These are phyloP conservation scores for Pteruthius melanotis DNA, from an alignment of 2,113 vertebrate genomes.

Conservation along the genomic window DNA sequence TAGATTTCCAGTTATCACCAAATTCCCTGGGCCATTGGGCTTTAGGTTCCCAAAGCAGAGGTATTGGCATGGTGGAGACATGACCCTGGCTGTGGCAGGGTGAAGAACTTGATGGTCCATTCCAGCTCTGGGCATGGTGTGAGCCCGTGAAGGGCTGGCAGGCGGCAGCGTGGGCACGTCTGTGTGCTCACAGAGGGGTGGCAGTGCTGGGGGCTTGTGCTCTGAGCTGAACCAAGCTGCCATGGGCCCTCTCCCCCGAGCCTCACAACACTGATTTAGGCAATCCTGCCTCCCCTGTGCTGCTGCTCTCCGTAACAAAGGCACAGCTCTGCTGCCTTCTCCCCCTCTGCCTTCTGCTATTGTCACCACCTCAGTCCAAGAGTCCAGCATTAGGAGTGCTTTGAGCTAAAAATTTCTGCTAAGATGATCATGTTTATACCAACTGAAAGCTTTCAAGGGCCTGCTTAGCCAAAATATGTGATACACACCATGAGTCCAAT, in stretches of 20 bases:
- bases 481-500: not conserved
- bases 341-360: not conserved
- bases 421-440: not conserved
- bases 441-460: slow-evolving; percentile 17
- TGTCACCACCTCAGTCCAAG: not conserved
- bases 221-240: not conserved
- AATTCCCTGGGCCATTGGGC: not conserved
- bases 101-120: not conserved
- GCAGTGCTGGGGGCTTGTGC: rapidly evolving
- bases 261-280: not conserved
- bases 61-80: not conserved
- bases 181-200: not conserved
- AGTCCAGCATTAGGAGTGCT: not conserved
- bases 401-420: not conserved
- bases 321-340: not conserved
- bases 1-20: not conserved
- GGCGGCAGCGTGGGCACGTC: rapidly evolving
- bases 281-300: not conserved
- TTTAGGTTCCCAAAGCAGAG: not conserved
- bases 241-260: rapidly evolving
- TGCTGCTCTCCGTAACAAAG: not conserved
- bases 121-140: not conserved
- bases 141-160: not conserved
- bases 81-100: rapidly evolving
- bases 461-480: not conserved